These are phyloP conservation scores for Montipora sp. DNA, from an alignment of 64 coral and sea anemone species.

Conservation along the genomic window DNA sequence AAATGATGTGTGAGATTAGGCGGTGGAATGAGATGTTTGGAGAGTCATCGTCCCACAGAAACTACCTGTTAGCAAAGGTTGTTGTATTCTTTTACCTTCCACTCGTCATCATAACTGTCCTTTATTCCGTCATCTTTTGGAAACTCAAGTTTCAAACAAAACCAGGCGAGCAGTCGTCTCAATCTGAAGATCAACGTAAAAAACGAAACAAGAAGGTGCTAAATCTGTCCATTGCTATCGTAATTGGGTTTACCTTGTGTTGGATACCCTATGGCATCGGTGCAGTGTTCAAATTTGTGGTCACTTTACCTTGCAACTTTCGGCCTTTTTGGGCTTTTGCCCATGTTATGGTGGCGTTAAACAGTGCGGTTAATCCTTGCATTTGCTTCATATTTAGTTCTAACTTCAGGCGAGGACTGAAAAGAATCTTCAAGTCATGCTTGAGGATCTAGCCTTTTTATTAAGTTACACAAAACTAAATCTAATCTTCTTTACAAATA, in stretches of 20 bases:
- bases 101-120: neutral
- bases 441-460: no score
- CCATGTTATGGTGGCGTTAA: neutral
- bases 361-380: neutral
- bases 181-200: neutral
- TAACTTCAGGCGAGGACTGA: no score
- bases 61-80: neutral
- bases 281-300: neutral
- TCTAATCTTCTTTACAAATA: no score
- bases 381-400: conserved; percentile 1
- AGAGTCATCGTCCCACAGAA: neutral
- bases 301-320: no score
- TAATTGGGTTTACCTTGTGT: neutral
- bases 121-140: neutral
- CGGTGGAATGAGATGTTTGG: neutral
- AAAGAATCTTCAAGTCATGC: no score
- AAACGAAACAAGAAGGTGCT: neutral
- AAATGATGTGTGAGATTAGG: neutral
- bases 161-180: neutral
- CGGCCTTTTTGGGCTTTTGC: neutral
- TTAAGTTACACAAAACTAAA: no score
- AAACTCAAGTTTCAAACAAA: neutral
- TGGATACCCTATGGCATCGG: neutral
- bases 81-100: neutral
- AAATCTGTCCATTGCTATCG: conserved; percentile 4